Conservation (phyloP, 2,888 invertebrate genomes). For the Amphipoea oculea region DNA sequence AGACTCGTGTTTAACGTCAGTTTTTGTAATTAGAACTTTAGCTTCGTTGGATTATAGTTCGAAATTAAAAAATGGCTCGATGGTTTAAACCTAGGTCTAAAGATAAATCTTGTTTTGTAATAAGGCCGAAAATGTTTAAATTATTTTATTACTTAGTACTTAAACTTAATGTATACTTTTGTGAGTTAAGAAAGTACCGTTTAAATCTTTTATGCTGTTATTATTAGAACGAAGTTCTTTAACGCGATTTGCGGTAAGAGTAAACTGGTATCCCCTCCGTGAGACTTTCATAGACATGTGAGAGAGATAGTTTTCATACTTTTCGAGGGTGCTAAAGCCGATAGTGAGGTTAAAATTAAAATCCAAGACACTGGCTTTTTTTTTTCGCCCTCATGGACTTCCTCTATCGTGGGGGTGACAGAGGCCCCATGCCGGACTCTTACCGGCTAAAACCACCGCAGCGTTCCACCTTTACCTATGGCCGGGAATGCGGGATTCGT, state of each 20-base stretch:
- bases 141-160: constrained; percentile 14
- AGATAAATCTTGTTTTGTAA: too few relatives aligned
- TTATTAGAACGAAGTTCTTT: background rate
- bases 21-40: too few relatives aligned
- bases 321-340: background rate
- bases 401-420: too few relatives aligned
- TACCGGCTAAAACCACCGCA: too few relatives aligned
- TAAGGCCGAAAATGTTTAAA: constrained; percentile 1
- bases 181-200: background rate
- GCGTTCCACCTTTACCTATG: too few relatives aligned
- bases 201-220: background rate
- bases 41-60: too few relatives aligned
- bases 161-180: constrained; percentile 11
- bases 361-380: too few relatives aligned
- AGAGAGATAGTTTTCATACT: background rate
- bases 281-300: background rate
- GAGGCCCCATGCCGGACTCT: too few relatives aligned
- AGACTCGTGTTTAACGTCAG: too few relatives aligned
- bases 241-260: background rate
- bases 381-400: too few relatives aligned
- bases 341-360: background rate
- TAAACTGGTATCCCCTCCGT: background rate
- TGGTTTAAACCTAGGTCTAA: too few relatives aligned
- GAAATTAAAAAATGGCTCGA: background rate
- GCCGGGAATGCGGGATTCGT: too few relatives aligned